phyloP scores from a whole-genome alignment of 2,113 vertebrate genomes.

The Macrotis lagotis region DNA sequence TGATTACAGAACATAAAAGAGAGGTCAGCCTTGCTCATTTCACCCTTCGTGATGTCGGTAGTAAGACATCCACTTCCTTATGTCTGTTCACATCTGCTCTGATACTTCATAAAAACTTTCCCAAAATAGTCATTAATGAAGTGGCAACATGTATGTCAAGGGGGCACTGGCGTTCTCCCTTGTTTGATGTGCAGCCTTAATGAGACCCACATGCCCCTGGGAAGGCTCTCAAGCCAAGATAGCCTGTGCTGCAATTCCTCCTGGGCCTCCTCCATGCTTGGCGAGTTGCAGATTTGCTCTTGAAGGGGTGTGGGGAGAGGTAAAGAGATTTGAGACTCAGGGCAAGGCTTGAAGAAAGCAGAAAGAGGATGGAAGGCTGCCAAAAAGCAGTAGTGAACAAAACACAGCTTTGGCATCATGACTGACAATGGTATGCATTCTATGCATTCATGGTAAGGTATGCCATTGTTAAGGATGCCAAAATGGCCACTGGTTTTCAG shows the following conservation, averaged over 20 bases:
- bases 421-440: neutral
- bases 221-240: neutral
- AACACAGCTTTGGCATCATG: neutral
- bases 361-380: neutral
- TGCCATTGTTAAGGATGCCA: neutral
- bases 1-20: conserved; percentile 40
- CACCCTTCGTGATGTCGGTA: neutral
- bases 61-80: conserved; percentile 15
- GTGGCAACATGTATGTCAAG: conserved; percentile 65
- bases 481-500: neutral
- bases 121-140: conserved; percentile 64
- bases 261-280: neutral
- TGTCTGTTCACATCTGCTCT: conserved; percentile 64
- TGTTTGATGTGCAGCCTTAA: conserved; percentile 71
- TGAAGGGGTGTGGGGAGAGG: neutral
- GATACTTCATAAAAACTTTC: conserved; percentile 75
- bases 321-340: neutral
- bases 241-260: neutral
- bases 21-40: conserved; percentile 52
- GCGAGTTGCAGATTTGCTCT: fast-evolving
- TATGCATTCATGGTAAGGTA: neutral
- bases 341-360: neutral
- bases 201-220: conserved; percentile 57
- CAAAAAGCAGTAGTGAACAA: neutral
- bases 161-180: conserved; percentile 27